Evolutionary conservation across 2,113 vertebrate genomes (phyloP).

Genomic region (Lathamus discolor): DNA sequence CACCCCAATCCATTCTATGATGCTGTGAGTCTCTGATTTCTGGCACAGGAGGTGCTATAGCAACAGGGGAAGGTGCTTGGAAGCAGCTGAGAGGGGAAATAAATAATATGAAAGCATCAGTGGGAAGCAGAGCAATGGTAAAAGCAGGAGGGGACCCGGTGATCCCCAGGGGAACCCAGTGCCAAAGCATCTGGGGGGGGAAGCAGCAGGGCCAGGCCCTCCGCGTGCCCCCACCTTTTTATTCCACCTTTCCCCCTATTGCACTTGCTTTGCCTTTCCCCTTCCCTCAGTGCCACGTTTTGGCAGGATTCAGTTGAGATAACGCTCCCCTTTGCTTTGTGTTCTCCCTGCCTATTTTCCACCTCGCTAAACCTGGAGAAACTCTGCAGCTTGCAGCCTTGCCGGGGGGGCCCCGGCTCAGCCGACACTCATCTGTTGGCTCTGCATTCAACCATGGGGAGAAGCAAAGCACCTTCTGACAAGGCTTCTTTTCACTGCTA

Average conservation of each 20-base stretch:
- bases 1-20: background rate
- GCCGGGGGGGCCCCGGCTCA: background rate
- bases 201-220: background rate
- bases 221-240: rapidly evolving
- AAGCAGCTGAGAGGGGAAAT: background rate
- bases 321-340: constrained; percentile 55
- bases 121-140: background rate
- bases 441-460: background rate
- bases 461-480: constrained; percentile 7
- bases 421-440: background rate
- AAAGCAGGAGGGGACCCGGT: background rate
- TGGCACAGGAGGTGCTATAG: background rate
- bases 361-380: constrained; percentile 43
- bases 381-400: background rate
- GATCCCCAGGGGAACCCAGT: background rate
- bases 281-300: background rate
- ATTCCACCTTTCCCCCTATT: background rate
- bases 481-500: constrained; percentile 25
- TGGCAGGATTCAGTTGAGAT: constrained; percentile 48
- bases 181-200: background rate
- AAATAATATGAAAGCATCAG: background rate
- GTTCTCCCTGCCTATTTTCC: constrained; percentile 63
- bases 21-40: background rate
- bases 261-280: background rate
- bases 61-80: background rate